Evolutionary conservation across 2,888 invertebrate genomes (phyloP), one percentile per base, ranked within the genome.

Genomic region (Epicampocera succincta): DNA sequence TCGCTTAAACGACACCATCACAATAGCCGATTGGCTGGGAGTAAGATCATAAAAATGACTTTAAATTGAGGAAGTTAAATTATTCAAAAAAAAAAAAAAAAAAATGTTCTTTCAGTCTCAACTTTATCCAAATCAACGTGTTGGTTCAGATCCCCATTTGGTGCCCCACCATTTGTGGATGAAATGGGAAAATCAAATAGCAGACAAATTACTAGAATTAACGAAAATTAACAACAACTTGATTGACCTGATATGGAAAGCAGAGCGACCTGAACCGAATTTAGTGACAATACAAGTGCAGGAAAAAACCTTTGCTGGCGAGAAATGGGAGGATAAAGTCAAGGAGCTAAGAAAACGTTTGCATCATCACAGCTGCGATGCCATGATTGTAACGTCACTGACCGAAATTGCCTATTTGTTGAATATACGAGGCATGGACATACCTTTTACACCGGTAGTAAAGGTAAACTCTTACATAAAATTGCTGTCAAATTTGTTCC

Each of bases 321-420:
- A 90, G 46, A 87, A 92, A 19, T 97, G 97, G 96, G 93, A 94
- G 72, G 93, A 94, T 40, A 98, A 98, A 90, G 92, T 98, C 0
- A 88, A 92, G 5, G 92, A 93, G 58, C 91, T 96, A 1, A 93
- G 97, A 12, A 89, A 91, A 3, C 93, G 94, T 83, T 92, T 98
- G 86, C 90, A 91, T 21, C 90, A 92, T 3, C 90, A 92, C n/a
- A 92, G 92, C 0, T 95, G 94, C 0, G 95, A 96, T 85, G 96
- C 96, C 0, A 94, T 97, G 92, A 93, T 98, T 33, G 92, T 98
- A 13, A 96, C 97, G 0, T 95, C 97, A 0, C 90, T 98, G 71
- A 97, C 97, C 86, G 97, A 98, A 90, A 94, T 96, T 54, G 96
- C 97, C 0, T 98, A 97, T 95, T 91, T 98, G 40, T 92, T 97